Evolutionary conservation across 1,140 invertebrate species (phyloP).

Genomic region (Metopolophium dirhodum): DNA sequence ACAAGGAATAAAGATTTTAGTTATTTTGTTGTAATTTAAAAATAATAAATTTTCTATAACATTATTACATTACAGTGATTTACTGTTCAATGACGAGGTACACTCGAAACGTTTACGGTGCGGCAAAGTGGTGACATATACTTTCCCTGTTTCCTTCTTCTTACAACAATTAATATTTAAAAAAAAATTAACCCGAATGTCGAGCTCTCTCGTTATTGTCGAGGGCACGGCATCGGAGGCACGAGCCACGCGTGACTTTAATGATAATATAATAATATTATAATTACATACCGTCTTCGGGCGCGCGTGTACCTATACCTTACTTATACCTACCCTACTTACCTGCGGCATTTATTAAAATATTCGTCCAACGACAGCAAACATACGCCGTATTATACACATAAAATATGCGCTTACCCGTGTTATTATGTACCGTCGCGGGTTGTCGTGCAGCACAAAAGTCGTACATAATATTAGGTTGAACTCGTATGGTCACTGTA

Average conservation of each 20-base stretch:
- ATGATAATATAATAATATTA: not conserved
- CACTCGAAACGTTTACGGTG: no score
- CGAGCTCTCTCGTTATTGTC: not conserved
- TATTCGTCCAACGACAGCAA: not conserved
- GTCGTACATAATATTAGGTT: not conserved
- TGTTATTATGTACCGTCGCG: not conserved
- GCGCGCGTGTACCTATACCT: not conserved
- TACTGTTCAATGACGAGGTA: no score
- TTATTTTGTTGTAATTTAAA: no score
- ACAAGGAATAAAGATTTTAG: no score
- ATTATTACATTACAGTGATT: no score
- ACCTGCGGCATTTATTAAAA: not conserved
- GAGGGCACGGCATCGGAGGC: not conserved
- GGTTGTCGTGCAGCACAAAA: constrained; percentile 8
- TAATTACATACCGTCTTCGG: not conserved
- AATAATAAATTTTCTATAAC: no score
- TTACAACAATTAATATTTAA: no score
- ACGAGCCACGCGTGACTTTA: not conserved
- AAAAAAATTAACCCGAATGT: not conserved
- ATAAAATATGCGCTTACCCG: not conserved
- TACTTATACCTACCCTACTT: not conserved
- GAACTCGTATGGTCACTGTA: not conserved
- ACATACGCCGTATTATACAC: not conserved
- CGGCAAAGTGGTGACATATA: no score
- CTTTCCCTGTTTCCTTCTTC: no score